Conservation (phyloP, 1,140 invertebrate species). For the Acyrthosiphon pisum region DNA sequence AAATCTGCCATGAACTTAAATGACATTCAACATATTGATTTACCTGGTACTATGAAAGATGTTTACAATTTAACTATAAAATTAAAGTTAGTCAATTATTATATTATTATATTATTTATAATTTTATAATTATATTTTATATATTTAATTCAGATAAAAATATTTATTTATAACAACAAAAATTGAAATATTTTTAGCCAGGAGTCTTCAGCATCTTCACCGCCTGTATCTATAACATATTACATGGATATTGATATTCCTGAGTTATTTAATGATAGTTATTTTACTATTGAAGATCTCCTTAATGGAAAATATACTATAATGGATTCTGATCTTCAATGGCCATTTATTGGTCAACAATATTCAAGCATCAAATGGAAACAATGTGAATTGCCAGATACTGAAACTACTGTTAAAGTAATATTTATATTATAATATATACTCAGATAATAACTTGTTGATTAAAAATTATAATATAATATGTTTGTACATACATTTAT, state of each 20-base stretch:
- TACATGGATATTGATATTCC: slow-evolving; percentile 61
- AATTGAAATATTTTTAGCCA: slow-evolving; percentile 61
- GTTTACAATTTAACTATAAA: slow-evolving; percentile 46
- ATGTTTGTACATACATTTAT: neutral
- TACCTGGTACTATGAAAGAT: slow-evolving; percentile 52
- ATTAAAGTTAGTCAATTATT: slow-evolving; percentile 14
- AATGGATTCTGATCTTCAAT: slow-evolving; percentile 63
- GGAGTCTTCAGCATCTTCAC: slow-evolving; percentile 66
- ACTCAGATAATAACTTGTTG: neutral
- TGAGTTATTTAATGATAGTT: slow-evolving; percentile 1
- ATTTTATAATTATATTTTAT: neutral
- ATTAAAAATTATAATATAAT: neutral
- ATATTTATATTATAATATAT: slow-evolving; percentile 30
- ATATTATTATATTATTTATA: neutral
- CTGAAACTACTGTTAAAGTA: slow-evolving; percentile 69
- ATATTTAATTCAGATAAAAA: too few species aligned
- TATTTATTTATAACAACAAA: neutral
- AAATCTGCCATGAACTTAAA: slow-evolving; percentile 46
- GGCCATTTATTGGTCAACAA: slow-evolving; percentile 69
- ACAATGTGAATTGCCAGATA: slow-evolving; percentile 66
- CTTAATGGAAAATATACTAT: slow-evolving; percentile 63
- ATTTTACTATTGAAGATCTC: slow-evolving; percentile 63
- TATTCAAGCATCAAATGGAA: slow-evolving; percentile 65
- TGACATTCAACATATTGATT: slow-evolving; percentile 48
- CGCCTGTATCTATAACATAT: slow-evolving; percentile 71